Evolutionary conservation across 2,113 vertebrate genomes (phyloP), one percentile per base, ranked within the genome.

Genomic region (Oenanthe melanoleuca): DNA sequence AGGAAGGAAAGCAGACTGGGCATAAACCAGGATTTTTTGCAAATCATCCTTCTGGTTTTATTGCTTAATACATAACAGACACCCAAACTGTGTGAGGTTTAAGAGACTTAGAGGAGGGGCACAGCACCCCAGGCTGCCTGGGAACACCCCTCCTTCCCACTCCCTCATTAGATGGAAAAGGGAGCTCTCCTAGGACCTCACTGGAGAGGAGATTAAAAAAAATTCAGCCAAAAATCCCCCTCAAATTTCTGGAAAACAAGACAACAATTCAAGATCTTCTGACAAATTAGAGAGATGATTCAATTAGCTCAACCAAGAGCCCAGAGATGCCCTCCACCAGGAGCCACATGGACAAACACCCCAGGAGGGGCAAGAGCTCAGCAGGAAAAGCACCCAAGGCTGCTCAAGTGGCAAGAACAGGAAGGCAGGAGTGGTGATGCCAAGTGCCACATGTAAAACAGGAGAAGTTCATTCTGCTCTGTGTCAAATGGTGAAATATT

Each of bases 141-240:
- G 24, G 53, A 50, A 3, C 45, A 12, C n/a, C 37, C n/a, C 29
- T 25, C 5, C 9, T 11, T 31, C 71, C 47, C 4, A 2, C 3
- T 45, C 22, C 28, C 23, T 61, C 24, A 65, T 38, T n/a, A 55
- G 49, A 70, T 24, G 25, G 50, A 65, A 82, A 25, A 57, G n/a
- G 42, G 16, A 88, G 7, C 29, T 63, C 65, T 88, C 65, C 6
- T 9, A 38, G 20, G 8, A 61, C 20, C 25, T 45, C 0, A 0
- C 14, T 74, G 20, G 7, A 11, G 4, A 63, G 13, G 5, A 21
- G 3, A 60, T 21, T 31, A 2, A 9, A 29, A 64, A 61, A 37
- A 80, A 22, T 2, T 28, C 15, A 65, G 59, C 9, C 6, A 34
- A 47, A 38, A 28, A 5, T 0, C 1, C 5, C 8, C 3, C 10